Conservation (phyloP, 1,140 invertebrate species). For the Helicoverpa zea region DNA sequence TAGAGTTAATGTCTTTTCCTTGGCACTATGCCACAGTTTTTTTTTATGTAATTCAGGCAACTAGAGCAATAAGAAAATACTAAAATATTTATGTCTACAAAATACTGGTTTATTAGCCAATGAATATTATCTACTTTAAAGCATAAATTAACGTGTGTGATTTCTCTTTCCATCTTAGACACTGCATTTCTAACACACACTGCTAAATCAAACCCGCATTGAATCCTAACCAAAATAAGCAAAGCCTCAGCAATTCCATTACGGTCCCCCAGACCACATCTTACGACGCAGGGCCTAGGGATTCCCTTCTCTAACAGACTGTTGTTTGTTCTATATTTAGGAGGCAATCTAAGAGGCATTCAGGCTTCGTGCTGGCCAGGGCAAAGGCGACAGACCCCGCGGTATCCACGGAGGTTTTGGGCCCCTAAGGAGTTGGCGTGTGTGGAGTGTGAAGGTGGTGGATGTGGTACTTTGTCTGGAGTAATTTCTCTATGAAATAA, state of each 20-base stretch:
- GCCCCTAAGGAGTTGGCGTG: conserved; percentile 66
- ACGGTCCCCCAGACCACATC: conserved; percentile 62
- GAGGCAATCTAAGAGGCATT: conserved; percentile 84
- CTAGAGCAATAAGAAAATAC: too few species aligned
- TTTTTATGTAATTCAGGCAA: too few species aligned
- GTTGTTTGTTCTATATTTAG: conserved; percentile 84
- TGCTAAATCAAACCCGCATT: conserved; percentile 6
- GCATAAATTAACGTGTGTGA: too few species aligned
- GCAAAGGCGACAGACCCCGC: conserved; percentile 64
- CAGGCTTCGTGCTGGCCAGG: conserved; percentile 69
- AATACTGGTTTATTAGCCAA: too few species aligned
- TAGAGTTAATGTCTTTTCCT: too few species aligned
- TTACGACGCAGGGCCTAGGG: conserved; percentile 61
- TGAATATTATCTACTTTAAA: too few species aligned
- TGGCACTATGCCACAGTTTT: too few species aligned
- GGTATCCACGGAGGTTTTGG: conserved; percentile 72
- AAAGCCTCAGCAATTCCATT: conserved; percentile 70
- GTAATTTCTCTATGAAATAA: too few species aligned
- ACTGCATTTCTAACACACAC: background rate
- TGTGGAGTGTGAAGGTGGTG: conserved; percentile 54
- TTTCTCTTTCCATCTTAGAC: too few species aligned
- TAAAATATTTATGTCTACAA: too few species aligned
- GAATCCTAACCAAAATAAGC: conserved; percentile 11
- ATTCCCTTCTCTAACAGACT: conserved; percentile 80
- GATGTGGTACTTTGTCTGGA: conserved; percentile 52